Evolutionary conservation across 1,140 invertebrate genomes (phyloP).

Genomic region (Solenopsis fugax): DNA sequence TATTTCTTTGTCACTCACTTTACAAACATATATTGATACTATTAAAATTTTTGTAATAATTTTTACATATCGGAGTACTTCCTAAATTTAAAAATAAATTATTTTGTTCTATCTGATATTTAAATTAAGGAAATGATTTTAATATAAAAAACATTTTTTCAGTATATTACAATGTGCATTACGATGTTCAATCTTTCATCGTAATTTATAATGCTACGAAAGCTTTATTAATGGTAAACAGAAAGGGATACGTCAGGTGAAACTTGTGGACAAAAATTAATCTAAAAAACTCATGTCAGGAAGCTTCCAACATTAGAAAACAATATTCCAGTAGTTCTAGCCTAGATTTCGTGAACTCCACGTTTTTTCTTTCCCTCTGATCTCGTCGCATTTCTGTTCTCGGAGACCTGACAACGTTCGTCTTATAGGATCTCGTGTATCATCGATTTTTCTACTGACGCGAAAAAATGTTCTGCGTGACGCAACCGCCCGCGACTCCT

Average conservation of each 20-base stretch:
- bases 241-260: not conserved
- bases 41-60: not conserved
- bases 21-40: not conserved
- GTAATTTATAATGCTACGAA: not conserved
- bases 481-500: conserved; percentile 36
- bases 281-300: too few species aligned
- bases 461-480: conserved; percentile 28
- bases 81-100: too few species aligned
- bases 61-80: not conserved
- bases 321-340: not conserved
- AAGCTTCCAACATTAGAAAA: not conserved
- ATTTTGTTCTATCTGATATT: too few species aligned
- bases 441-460: not conserved
- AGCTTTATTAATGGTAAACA: not conserved
- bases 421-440: not conserved
- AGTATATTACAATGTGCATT: too few species aligned
- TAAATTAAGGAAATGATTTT: too few species aligned
- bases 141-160: too few species aligned
- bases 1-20: not conserved
- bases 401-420: too few species aligned
- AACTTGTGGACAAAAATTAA: not conserved
- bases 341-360: too few species aligned
- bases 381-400: too few species aligned
- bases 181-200: not conserved
- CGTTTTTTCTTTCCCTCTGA: too few species aligned